A percentile compares a stretch with the other conserved stretches of the same genome.
Conservation (phyloP, 2,888 invertebrate genomes). For the Schizotus pectinicornis region DNA sequence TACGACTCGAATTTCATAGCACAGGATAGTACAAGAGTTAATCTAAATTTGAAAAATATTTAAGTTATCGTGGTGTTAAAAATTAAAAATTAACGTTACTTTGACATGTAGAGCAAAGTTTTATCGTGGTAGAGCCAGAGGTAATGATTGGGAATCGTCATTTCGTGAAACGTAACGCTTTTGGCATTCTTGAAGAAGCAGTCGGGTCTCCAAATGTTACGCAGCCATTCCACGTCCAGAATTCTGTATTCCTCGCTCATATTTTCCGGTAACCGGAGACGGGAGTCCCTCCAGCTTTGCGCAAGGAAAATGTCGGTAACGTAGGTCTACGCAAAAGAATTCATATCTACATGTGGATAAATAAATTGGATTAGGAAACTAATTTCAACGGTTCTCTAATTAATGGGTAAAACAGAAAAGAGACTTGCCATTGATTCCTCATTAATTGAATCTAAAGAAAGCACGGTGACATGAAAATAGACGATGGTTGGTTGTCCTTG, state of each 20-base stretch:
- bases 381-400: no score
- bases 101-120: slow-evolving; percentile 90
- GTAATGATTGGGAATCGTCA: slow-evolving; percentile 94
- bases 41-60: slow-evolving; percentile 60
- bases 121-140: slow-evolving; percentile 92
- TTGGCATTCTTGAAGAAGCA: slow-evolving; percentile 95
- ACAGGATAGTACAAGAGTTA: slow-evolving; percentile 88
- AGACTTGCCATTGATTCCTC: slow-evolving; percentile 87
- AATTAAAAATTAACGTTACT: slow-evolving; percentile 60
- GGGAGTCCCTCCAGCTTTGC: slow-evolving; percentile 91
- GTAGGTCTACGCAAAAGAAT: slow-evolving; percentile 73
- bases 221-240: slow-evolving; percentile 87
- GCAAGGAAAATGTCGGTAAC: slow-evolving; percentile 92
- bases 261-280: slow-evolving; percentile 87
- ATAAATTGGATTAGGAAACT: not conserved
- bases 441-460: slow-evolving; percentile 92
- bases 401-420: not conserved
- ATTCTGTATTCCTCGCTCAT: slow-evolving; percentile 93
- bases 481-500: slow-evolving; percentile 87
- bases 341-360: not conserved
- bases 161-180: slow-evolving; percentile 90
- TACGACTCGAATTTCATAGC: slow-evolving; percentile 95
- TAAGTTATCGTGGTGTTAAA: not conserved
- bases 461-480: slow-evolving; percentile 89
- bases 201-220: slow-evolving; percentile 91